Conservation (phyloP, 2,113 vertebrate species). For the Ailuropoda melanoleuca region DNA sequence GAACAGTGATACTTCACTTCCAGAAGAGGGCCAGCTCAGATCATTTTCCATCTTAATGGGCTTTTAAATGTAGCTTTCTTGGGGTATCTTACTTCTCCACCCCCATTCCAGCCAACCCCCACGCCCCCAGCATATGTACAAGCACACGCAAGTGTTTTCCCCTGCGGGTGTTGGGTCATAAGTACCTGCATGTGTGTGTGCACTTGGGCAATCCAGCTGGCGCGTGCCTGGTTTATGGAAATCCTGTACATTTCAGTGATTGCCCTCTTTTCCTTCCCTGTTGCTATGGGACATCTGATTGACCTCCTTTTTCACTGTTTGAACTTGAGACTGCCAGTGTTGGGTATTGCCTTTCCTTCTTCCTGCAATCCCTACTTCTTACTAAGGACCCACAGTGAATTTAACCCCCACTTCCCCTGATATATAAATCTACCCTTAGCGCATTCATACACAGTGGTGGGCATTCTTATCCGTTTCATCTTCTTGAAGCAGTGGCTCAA, state of each 20-base stretch:
- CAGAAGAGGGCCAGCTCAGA: background rate
- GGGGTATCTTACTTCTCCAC: background rate
- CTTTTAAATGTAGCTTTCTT: background rate
- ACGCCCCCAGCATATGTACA: background rate
- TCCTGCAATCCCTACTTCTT: background rate
- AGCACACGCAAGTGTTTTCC: background rate
- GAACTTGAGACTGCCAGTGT: background rate
- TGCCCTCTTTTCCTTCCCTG: background rate
- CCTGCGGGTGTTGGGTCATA: background rate
- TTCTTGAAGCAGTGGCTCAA: background rate
- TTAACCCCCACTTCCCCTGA: background rate
- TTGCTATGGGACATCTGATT: background rate
- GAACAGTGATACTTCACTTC: background rate
- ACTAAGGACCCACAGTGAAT: background rate
- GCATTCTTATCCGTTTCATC: background rate
- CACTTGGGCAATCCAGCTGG: background rate
- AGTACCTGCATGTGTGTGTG: accelerated
- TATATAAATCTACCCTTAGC: background rate
- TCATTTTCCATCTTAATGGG: background rate
- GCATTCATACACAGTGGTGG: background rate
- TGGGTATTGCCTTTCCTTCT: background rate
- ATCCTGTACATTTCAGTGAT: accelerated
- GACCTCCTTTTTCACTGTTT: background rate
- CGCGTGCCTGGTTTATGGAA: background rate
- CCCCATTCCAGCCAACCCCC: background rate